A percentile compares a stretch with the other conserved stretches of the same genome.
Conservation (phyloP, 2,888 invertebrate species). For the Tromatobia lineatoria region DNA sequence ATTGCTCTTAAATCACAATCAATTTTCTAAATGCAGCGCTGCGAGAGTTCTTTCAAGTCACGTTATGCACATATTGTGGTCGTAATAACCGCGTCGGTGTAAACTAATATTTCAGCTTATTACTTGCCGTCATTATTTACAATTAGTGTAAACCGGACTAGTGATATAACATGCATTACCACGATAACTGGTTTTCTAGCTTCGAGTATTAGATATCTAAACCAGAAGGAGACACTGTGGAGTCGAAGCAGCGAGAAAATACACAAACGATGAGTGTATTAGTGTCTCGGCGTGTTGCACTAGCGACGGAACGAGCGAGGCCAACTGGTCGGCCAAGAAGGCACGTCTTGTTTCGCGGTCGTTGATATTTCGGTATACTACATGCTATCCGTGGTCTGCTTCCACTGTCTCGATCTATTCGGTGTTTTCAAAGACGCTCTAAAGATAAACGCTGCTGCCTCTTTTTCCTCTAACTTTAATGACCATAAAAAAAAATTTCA, state of each 20-base stretch:
- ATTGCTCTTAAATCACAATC: not conserved
- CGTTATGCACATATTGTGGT: not conserved
- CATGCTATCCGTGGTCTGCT: conserved; percentile 35
- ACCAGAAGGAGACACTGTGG: conserved; percentile 25
- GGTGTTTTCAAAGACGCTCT: not conserved
- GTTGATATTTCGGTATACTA: conserved; percentile 75
- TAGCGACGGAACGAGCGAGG: conserved; percentile 33
- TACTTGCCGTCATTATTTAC: conserved; percentile 21
- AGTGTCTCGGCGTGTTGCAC: not conserved
- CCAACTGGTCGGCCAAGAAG: conserved; percentile 61
- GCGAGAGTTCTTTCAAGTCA: not conserved
- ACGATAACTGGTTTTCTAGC: conserved; percentile 29
- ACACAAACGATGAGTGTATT: conserved; percentile 25
- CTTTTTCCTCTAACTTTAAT: conserved; percentile 23
- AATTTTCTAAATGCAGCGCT: not conserved
- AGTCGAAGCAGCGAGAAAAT: conserved; percentile 42
- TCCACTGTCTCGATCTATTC: conserved; percentile 26
- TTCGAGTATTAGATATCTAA: conserved; percentile 8
- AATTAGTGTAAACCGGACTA: conserved; percentile 10
- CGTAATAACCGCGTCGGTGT: conserved; percentile 4
- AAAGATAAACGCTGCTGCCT: conserved; percentile 9
- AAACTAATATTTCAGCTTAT: conserved; percentile 23
- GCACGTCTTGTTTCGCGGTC: conserved; percentile 75
- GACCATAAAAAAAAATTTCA: not conserved
- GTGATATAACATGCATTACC: conserved; percentile 28